These are phyloP conservation scores for Halocaridina rubra DNA, from an alignment of 2,888 invertebrate species.

Conservation along the genomic window DNA sequence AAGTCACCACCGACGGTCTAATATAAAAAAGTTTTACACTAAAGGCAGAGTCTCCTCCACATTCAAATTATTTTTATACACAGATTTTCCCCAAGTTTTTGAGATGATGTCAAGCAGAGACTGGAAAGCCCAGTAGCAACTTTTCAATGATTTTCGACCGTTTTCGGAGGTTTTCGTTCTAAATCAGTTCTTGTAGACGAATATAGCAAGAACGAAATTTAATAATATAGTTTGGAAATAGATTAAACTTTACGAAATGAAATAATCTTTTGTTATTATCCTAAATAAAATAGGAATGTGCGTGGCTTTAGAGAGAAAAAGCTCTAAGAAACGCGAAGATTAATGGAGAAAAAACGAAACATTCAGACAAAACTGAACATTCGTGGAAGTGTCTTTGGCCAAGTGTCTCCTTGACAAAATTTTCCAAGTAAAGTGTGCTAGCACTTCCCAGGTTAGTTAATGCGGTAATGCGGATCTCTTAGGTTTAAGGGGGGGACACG, in stretches of 20 bases:
- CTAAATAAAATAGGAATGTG: too few relatives aligned
- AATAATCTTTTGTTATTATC: too few relatives aligned
- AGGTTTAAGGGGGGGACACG: not conserved
- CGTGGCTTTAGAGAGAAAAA: not conserved
- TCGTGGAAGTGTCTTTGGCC: too few relatives aligned
- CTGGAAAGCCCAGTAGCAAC: not conserved
- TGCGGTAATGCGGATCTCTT: slow-evolving; percentile 43
- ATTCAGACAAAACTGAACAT: too few relatives aligned
- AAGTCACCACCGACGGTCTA: slow-evolving; percentile 42
- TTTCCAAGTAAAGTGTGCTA: slow-evolving; percentile 43
- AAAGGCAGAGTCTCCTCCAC: slow-evolving; percentile 46
- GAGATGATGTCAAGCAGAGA: slow-evolving; percentile 34
- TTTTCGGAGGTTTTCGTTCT: too few relatives aligned
- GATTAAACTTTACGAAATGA: too few relatives aligned
- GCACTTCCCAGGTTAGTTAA: slow-evolving; percentile 47
- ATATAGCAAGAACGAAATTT: too few relatives aligned
- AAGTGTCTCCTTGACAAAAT: slow-evolving; percentile 24
- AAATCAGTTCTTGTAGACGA: too few relatives aligned
- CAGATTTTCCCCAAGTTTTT: slow-evolving; percentile 52
- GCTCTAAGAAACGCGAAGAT: not conserved
- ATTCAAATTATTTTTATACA: slow-evolving; percentile 58
- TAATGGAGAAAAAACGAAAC: not conserved
- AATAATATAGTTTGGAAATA: too few relatives aligned
- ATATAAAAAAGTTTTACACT: slow-evolving; percentile 56
- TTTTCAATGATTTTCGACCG: not conserved